Percentiles rank a stretch among this genome's conserved stretches.
These are phyloP conservation scores for Arrhamphus sclerolepis DNA, from an alignment of 2,797 vertebrate species.

Conservation along the genomic window DNA sequence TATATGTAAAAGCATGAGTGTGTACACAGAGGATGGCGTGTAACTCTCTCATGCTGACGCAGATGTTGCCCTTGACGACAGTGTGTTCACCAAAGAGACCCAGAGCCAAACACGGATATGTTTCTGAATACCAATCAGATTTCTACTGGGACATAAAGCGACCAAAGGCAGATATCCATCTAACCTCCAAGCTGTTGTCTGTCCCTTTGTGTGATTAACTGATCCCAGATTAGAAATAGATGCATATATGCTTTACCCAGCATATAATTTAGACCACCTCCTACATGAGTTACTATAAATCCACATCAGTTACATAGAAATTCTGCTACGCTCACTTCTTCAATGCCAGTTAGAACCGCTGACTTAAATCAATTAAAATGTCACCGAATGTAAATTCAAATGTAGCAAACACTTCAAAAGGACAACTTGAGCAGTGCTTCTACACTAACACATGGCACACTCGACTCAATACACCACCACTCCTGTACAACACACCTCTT, in stretches of 20 bases:
- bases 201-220: constrained; percentile 45
- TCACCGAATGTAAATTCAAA: no score
- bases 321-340: not conserved
- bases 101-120: constrained; percentile 57
- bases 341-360: no score
- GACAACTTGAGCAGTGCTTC: no score
- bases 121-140: constrained; percentile 71
- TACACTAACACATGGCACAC: no score
- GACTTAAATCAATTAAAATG: no score
- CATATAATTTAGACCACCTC: constrained; percentile 13
- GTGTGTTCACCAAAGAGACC: constrained; percentile 67
- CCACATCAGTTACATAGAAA: constrained; percentile 14
- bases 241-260: constrained; percentile 30
- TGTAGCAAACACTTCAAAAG: no score
- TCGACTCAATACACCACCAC: constrained; percentile 10
- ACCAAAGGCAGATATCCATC: constrained; percentile 52
- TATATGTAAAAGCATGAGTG: constrained; percentile 14
- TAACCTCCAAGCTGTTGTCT: constrained; percentile 42
- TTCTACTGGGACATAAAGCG: constrained; percentile 44
- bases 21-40: constrained; percentile 2
- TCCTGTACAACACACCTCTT: constrained; percentile 4
- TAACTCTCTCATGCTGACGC: constrained; percentile 60
- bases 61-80: constrained; percentile 73
- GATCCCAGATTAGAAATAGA: constrained; percentile 42
- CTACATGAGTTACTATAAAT: no score